Conservation (phyloP, 2,888 invertebrate genomes). For the Orthonevra nobilis region DNA sequence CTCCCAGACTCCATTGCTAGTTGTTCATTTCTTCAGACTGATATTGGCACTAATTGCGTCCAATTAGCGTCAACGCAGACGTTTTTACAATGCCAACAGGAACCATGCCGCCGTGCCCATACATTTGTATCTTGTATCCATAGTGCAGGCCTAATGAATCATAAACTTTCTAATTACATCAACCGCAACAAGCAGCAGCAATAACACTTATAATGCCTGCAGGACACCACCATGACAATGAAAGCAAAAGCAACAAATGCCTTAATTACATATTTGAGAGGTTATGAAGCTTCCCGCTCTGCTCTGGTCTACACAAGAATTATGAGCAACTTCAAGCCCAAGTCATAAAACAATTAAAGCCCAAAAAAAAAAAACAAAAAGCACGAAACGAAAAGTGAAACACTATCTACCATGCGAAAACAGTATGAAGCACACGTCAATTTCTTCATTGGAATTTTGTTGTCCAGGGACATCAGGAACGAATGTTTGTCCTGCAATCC, state of each 20-base stretch:
- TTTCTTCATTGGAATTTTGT: constrained; percentile 26
- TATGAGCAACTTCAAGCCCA: constrained; percentile 6
- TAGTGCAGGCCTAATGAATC: constrained; percentile 29
- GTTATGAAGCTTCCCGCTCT: constrained; percentile 9
- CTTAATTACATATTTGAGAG: constrained; percentile 33
- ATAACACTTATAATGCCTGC: constrained; percentile 17
- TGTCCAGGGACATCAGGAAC: not conserved
- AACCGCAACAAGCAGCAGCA: constrained; percentile 3
- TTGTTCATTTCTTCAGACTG: not conserved
- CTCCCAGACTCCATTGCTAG: not conserved
- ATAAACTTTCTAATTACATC: constrained; percentile 52
- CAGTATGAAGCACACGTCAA: constrained; percentile 26
- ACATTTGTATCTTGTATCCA: not conserved
- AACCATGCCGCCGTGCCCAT: constrained; percentile 4
- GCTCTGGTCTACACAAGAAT: constrained; percentile 13
- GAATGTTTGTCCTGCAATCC: not conserved
- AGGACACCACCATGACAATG: constrained; percentile 29
- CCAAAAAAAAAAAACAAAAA: too few species aligned
- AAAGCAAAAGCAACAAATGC: not conserved
- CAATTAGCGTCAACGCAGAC: constrained; percentile 55
- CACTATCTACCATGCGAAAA: constrained; percentile 23
- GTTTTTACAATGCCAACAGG: constrained; percentile 47
- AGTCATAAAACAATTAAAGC: too few species aligned
- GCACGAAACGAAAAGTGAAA: constrained; percentile 21
- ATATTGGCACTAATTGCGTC: constrained; percentile 17